Evolutionary conservation across 2,113 vertebrate genomes (phyloP), one percentile per base, ranked within the genome.

Genomic region (Gnathonemus longibarbis): DNA sequence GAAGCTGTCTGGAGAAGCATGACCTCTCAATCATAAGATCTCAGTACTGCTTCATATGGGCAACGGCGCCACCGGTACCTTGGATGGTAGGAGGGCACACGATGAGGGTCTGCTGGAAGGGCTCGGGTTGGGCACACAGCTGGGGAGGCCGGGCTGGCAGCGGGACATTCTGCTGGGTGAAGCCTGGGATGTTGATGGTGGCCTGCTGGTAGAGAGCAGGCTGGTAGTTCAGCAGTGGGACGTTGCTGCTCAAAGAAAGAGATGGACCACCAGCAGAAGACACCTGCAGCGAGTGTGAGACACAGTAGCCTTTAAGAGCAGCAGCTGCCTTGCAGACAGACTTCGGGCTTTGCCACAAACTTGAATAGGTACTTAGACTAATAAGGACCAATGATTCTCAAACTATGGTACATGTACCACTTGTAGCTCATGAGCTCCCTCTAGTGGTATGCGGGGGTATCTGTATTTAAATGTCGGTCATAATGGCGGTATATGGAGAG

Each of bases 101-200:
- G 35, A 99, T 99, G 94, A 99, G 98, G 0, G 98, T 99, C 90
- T 99, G 98, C 92, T 99, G 98, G 96, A 98, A 99, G 31, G 98
- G 98, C 87, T 99, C 98, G 0, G 97, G 95, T 94, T 99, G 98
- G 2, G 97, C 94, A 89, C 98, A 99, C 92, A 99, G 97, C 95
- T 98, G 98, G 58, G 98, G 96, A 91, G 98, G 96, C 91, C 98
- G 96, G 92, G 97, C 96, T 91, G 98, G 98, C 92, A 99, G 92
- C 31, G 98, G 97, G 46, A 99, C 97, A 0, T 97, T 96, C 93
- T 98, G 98, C 87, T 99, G 98, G 35, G 97, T 94, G 90, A 99
- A 96, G 88, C 97, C 98, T 1, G 98, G 97, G 90, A 99, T 98
- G 56, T 98, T 98, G 17, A 98, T 98, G 88, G 97, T 98, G 92